Percentiles rank a stretch among this genome's conserved stretches.
These are phyloP conservation scores for Calephelis perditalis DNA, from an alignment of 2,888 invertebrate species.

Conservation along the genomic window DNA sequence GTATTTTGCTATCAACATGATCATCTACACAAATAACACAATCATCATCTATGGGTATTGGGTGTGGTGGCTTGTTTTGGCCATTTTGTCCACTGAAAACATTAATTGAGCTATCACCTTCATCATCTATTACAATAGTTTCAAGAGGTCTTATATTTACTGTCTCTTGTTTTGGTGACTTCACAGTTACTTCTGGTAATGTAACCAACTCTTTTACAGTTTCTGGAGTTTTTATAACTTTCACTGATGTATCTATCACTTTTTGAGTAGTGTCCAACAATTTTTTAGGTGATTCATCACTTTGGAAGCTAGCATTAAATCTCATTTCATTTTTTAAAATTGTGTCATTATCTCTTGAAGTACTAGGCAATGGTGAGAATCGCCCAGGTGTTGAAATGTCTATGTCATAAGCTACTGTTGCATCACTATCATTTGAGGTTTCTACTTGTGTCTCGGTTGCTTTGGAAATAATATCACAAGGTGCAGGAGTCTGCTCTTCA, in stretches of 20 bases:
- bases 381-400: conserved; percentile 21
- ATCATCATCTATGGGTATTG: conserved; percentile 33
- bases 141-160: conserved; percentile 32
- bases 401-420: conserved; percentile 34
- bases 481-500: neutral
- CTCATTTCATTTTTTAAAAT: conserved; percentile 43
- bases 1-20: neutral
- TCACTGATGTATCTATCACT: neutral
- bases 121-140: conserved; percentile 34
- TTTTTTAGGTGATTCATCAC: conserved; percentile 3
- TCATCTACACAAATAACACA: neutral
- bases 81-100: conserved; percentile 15
- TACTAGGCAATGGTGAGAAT: conserved; percentile 49
- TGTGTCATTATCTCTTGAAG: conserved; percentile 42
- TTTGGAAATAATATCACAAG: neutral
- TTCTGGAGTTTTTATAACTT: too few species aligned
- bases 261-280: neutral
- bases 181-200: too few species aligned
- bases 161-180: neutral
- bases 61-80: neutral
- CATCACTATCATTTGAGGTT: conserved; percentile 30
- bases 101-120: conserved; percentile 16
- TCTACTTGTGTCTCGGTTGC: neutral
- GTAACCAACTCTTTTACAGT: too few species aligned
- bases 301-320: conserved; percentile 37